These are phyloP conservation scores for Lagopus leucura DNA, from an alignment of 2,113 vertebrate genomes.

Conservation along the genomic window DNA sequence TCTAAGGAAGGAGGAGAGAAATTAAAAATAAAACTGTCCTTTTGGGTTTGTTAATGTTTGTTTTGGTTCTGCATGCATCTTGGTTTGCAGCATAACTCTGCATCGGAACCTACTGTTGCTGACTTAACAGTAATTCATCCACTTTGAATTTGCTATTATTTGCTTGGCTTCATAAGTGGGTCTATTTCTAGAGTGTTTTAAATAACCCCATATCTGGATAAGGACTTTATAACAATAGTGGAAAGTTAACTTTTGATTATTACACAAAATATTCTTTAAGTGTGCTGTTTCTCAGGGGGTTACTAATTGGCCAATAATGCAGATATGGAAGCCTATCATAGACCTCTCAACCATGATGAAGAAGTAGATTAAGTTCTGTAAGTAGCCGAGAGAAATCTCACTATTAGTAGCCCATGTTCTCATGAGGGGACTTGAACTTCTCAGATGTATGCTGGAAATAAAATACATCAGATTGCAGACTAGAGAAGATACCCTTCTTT, in stretches of 20 bases:
- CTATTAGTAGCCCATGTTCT: no score
- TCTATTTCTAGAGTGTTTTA: conserved; percentile 1
- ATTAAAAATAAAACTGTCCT: neutral
- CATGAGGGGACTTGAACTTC: no score
- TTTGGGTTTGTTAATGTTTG: neutral
- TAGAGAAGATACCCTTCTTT: no score
- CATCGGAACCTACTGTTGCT: fast-evolving
- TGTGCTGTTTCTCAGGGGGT: neutral
- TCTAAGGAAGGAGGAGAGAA: neutral
- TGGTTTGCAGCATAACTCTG: neutral
- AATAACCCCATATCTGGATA: neutral
- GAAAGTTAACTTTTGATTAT: neutral
- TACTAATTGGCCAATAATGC: neutral
- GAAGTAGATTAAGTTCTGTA: no score
- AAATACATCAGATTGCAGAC: no score
- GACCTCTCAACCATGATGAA: no score
- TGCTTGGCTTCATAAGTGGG: neutral
- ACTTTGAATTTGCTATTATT: neutral
- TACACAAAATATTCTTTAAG: neutral
- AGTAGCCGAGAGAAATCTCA: no score
- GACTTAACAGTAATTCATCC: neutral
- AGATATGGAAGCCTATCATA: no score
- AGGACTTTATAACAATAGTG: neutral
- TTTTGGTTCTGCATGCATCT: neutral
- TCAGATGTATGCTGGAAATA: no score